Conservation (phyloP, 2,797 vertebrate genomes). For the Danio choprae region DNA sequence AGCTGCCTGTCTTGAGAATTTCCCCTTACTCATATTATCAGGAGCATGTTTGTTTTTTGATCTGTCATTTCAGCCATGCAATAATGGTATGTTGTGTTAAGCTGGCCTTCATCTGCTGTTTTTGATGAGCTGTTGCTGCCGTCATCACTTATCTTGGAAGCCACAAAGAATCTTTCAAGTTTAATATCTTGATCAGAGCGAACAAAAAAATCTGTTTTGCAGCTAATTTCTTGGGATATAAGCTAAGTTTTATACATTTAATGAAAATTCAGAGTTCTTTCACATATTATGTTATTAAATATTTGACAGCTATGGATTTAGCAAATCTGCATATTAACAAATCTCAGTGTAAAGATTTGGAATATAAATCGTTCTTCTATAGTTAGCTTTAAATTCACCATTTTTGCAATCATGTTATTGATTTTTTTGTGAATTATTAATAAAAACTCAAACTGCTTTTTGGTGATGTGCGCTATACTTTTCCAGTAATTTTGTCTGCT, state of each 20-base stretch:
- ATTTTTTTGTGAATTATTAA: not conserved
- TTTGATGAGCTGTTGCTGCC: not conserved
- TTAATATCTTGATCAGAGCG: not conserved
- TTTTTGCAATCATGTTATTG: not conserved
- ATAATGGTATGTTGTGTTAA: not conserved
- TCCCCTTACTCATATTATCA: slow-evolving; percentile 17
- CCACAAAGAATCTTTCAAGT: not conserved
- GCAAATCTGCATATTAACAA: not conserved
- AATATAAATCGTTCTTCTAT: not conserved
- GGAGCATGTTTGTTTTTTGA: slow-evolving; percentile 2
- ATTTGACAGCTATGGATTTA: not conserved
- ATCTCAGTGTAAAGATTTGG: not conserved
- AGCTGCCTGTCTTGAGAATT: slow-evolving; percentile 7
- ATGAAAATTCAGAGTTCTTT: not conserved
- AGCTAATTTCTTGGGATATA: not conserved
- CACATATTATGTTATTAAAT: not conserved
- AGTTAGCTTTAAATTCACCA: not conserved
- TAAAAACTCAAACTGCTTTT: no score
- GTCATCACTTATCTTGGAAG: not conserved
- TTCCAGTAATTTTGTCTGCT: no score
- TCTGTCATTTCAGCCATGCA: slow-evolving; percentile 3
- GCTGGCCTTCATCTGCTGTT: not conserved
- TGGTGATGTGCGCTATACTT: no score
- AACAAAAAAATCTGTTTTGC: not conserved
- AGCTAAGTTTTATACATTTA: not conserved